Conservation (phyloP, 1,140 invertebrate species). For the Drosophila prosaltans region DNA sequence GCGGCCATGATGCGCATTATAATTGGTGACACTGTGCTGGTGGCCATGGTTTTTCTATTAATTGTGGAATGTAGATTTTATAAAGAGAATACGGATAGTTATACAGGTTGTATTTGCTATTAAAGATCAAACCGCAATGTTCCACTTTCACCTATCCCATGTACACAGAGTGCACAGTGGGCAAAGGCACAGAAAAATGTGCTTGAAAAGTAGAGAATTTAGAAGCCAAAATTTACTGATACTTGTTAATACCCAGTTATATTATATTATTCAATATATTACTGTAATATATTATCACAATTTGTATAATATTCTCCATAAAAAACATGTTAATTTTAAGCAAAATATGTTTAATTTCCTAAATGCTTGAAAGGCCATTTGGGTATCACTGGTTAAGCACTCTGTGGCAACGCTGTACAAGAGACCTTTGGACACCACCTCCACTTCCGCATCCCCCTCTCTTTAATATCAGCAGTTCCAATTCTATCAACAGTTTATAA, state of each 20-base stretch:
- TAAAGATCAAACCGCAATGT: neutral
- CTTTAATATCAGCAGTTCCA: conserved; percentile 14
- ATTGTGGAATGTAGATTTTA: conserved; percentile 29
- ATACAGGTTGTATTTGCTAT: conserved; percentile 1
- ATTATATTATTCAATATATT: no score
- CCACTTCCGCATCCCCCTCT: conserved; percentile 13
- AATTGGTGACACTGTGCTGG: conserved; percentile 70
- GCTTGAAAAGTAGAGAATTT: no score
- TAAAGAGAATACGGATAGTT: conserved; percentile 14
- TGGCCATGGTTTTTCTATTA: conserved; percentile 36
- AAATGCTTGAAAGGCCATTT: neutral
- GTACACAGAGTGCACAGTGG: neutral
- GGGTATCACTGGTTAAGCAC: neutral
- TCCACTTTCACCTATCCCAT: neutral
- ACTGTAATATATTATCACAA: no score
- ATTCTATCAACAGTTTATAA: conserved; percentile 34
- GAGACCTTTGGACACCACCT: conserved; percentile 76
- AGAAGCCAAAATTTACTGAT: no score
- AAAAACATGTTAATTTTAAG: no score
- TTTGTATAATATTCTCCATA: no score
- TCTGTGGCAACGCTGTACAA: conserved; percentile 46
- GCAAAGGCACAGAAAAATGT: neutral
- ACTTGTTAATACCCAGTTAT: no score
- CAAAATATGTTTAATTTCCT: no score
- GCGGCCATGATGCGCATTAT: conserved; percentile 84